Percentiles rank a stretch among this genome's conserved stretches.
These are phyloP conservation scores for Perizoma flavofasciatum DNA, from an alignment of 2,888 invertebrate species.

Conservation along the genomic window DNA sequence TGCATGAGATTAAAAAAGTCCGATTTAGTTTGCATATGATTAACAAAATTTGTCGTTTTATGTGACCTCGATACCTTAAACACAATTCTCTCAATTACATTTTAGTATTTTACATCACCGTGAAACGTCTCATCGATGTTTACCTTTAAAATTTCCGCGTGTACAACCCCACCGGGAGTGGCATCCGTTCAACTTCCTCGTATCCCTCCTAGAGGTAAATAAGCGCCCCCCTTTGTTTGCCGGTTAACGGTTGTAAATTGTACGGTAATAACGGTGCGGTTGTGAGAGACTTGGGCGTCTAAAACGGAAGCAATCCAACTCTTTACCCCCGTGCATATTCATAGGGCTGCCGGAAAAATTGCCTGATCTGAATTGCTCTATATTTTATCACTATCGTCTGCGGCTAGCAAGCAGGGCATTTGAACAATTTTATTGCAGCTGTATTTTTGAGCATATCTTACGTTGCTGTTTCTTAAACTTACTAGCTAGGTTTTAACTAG, in stretches of 20 bases:
- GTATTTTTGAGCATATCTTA: conserved; percentile 22
- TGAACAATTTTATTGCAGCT: conserved; percentile 30
- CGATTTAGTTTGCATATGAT: conserved; percentile 41
- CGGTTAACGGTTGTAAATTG: conserved; percentile 67
- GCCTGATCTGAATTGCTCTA: conserved; percentile 43
- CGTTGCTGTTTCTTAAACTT: conserved; percentile 4
- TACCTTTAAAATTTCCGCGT: conserved; percentile 52
- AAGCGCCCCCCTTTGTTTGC: conserved; percentile 63
- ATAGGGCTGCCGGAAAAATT: conserved; percentile 52
- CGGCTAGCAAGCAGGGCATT: conserved; percentile 28
- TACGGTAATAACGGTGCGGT: conserved; percentile 62
- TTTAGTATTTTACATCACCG: conserved; percentile 31
- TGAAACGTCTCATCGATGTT: conserved; percentile 52
- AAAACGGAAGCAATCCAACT: conserved; percentile 57
- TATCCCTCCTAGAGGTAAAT: conserved; percentile 55
- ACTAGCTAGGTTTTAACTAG: neutral
- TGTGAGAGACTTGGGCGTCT: conserved; percentile 45
- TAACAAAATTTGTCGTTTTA: conserved; percentile 9
- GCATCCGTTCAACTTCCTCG: conserved; percentile 56
- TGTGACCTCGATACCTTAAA: conserved; percentile 12
- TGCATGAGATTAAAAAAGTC: conserved; percentile 57
- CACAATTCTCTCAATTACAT: conserved; percentile 24
- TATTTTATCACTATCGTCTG: conserved; percentile 38
- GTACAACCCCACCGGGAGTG: conserved; percentile 41
- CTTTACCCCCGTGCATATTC: conserved; percentile 59